Percentiles rank a stretch among this genome's conserved stretches.
Conservation (phyloP, 2,797 vertebrate genomes). For the Echeneis naucrates region DNA sequence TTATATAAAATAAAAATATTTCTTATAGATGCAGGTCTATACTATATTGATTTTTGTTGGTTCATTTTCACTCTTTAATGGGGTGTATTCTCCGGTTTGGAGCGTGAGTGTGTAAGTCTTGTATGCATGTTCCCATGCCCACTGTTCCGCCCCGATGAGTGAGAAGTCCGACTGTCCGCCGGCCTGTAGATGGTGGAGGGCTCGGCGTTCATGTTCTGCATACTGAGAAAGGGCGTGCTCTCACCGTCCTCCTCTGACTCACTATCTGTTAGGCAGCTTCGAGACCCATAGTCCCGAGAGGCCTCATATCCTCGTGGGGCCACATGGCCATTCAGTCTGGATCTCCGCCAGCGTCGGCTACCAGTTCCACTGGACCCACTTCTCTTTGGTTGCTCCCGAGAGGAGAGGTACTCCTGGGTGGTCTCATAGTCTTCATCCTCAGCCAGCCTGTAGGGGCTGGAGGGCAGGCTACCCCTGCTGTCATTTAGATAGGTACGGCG, state of each 20-base stretch:
- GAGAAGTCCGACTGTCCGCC: conserved; percentile 94
- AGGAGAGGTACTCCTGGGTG: conserved; percentile 95
- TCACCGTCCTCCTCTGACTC: conserved; percentile 94
- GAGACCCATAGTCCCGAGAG: conserved; percentile 93
- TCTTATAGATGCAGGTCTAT: conserved; percentile 92
- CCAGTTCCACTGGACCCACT: conserved; percentile 86
- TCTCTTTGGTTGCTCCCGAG: conserved; percentile 97
- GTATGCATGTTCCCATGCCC: conserved; percentile 87
- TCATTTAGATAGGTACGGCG: conserved; percentile 91
- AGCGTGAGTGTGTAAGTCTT: conserved; percentile 87
- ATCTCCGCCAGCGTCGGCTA: conserved; percentile 91
- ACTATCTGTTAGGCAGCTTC: conserved; percentile 93
- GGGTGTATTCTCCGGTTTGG: conserved; percentile 91
- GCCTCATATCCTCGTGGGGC: conserved; percentile 92
- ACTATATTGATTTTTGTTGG: conserved; percentile 84
- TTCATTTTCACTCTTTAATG: conserved; percentile 86
- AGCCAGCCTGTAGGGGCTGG: conserved; percentile 93
- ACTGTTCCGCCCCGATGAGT: conserved; percentile 89
- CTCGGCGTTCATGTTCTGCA: conserved; percentile 93
- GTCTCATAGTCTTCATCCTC: conserved; percentile 98
- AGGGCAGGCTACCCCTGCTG: conserved; percentile 94
- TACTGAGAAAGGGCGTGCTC: conserved; percentile 97
- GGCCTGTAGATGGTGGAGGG: conserved; percentile 90
- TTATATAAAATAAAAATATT: conserved; percentile 99
- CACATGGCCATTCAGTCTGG: conserved; percentile 95